phyloP scores from a whole-genome alignment of 2,113 vertebrate genomes.

The Chlorodrepanis virens region DNA sequence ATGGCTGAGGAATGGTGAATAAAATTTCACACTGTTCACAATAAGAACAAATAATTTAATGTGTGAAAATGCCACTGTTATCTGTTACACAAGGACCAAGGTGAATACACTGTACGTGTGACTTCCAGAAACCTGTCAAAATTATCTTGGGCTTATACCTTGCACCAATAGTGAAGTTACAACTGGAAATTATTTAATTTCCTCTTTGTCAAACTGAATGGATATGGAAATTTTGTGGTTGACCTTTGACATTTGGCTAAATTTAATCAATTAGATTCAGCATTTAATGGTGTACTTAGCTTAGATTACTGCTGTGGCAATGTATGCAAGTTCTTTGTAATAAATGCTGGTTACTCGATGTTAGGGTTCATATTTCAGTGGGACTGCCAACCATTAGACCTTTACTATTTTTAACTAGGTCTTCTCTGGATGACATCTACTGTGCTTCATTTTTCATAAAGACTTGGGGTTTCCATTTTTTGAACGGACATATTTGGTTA shows the following conservation, averaged over 20 bases:
- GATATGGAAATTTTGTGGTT: neutral
- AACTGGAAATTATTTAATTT: neutral
- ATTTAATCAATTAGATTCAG: neutral
- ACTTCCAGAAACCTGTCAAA: neutral
- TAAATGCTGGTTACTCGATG: neutral
- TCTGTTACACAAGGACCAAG: neutral
- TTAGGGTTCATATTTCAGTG: neutral
- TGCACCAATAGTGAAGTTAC: neutral
- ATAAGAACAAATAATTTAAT: neutral
- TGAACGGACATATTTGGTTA: neutral
- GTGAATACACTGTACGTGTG: accelerated
- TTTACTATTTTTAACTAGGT: neutral
- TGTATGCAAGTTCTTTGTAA: neutral
- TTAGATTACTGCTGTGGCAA: neutral
- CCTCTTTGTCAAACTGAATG: neutral
- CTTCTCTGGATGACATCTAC: neutral
- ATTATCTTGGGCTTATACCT: neutral
- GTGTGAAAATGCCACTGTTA: neutral
- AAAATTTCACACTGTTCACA: neutral
- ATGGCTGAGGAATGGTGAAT: neutral
- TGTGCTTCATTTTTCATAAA: neutral
- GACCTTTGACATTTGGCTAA: neutral
- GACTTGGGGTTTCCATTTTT: neutral
- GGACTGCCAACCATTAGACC: neutral
- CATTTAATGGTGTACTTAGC: neutral